These are phyloP conservation scores for Silurus aristotelis DNA, from an alignment of 2,797 vertebrate genomes.

Conservation along the genomic window DNA sequence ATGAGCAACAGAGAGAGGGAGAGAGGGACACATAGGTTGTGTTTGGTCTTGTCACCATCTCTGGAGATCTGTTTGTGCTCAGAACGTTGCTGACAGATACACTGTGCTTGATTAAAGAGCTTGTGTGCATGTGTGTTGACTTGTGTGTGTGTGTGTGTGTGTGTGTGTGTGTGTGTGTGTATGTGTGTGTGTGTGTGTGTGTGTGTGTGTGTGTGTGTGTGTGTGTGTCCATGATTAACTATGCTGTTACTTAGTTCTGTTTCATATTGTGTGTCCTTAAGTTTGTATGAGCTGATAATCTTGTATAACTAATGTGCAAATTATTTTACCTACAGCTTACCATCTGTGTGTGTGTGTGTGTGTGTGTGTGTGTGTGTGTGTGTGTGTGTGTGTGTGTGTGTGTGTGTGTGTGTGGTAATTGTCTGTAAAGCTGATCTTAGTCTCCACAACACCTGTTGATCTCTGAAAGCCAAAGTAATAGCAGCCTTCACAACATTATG, in stretches of 20 bases:
- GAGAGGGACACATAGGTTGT: constrained; percentile 21
- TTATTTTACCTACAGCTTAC: neutral
- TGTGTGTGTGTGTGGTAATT: constrained; percentile 22
- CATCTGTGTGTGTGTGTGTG: neutral
- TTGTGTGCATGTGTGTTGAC: constrained; percentile 34
- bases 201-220: constrained; percentile 10
- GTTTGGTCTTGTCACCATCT: constrained; percentile 54
- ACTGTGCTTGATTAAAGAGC: constrained; percentile 47
- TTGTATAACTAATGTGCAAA: neutral
- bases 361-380: constrained; percentile 14
- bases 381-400: constrained; percentile 17
- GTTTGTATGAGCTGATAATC: neutral
- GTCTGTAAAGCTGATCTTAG: constrained; percentile 17
- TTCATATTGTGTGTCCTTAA: neutral
- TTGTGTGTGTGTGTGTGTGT: constrained; percentile 29
- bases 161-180: constrained; percentile 15
- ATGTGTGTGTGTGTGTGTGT: constrained; percentile 17
- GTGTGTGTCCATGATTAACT: neutral
- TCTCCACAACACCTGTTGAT: constrained; percentile 44
- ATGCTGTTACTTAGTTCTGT: neutral
- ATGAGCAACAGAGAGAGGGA: neutral
- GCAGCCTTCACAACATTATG: constrained; percentile 46
- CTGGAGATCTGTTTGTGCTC: constrained; percentile 45
- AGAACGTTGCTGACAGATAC: constrained; percentile 47
- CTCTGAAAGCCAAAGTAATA: constrained; percentile 44